Base-by-base conservation (phyloP, 2,113 vertebrate species). In the Actinemys pallida region DNA sequence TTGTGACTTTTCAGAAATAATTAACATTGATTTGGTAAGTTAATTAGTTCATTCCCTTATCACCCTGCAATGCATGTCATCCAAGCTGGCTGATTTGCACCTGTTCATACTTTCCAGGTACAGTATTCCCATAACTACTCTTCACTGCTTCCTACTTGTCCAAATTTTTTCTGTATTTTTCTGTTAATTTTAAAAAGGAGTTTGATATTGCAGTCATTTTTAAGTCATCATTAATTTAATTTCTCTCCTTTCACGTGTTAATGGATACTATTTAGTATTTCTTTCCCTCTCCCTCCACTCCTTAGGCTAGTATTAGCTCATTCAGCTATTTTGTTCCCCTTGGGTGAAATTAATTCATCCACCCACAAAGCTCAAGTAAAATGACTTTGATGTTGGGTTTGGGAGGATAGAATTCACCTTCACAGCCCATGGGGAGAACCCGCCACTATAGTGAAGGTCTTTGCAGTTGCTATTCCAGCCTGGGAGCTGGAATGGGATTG, bases 261-360 rank as follows among this genome's bases (percentile, higher is more conserved):
- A 76, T 76, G n/a, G 42, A 10, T 25, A 76, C 20, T 76, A 16
- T 90, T 82, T 83, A 83, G 52, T 80, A 54, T 2, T 47, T 27
- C 4, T 27, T 39, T 86, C 52, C 10, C 2, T 82, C 24, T 83
- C 90, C 72, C 7, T 87, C 24, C 39, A 83, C 83, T 86, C 39
- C 45, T 6, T 3, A 31, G 0, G 56, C 27, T 78, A 35, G 35
- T 11, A 13, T 56, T 57, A 75, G 2, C 3, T 29, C 39, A 80
- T 50, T 80, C 47, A 80, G 2, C 25, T 54, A 35, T 76, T 52
- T 17, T 35, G 3, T 5, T 91, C 2, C 16, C 19, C 79, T 53
- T 62, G 10, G 88, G 88, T 62, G 9, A 85, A 93, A 89, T 84
- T 29, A 39, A 50, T 91, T 91, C 84, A 76, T 95, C 88, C 81